Base-by-base conservation (phyloP, 2,797 vertebrate genomes). In the Macrochelys suwanniensis region DNA sequence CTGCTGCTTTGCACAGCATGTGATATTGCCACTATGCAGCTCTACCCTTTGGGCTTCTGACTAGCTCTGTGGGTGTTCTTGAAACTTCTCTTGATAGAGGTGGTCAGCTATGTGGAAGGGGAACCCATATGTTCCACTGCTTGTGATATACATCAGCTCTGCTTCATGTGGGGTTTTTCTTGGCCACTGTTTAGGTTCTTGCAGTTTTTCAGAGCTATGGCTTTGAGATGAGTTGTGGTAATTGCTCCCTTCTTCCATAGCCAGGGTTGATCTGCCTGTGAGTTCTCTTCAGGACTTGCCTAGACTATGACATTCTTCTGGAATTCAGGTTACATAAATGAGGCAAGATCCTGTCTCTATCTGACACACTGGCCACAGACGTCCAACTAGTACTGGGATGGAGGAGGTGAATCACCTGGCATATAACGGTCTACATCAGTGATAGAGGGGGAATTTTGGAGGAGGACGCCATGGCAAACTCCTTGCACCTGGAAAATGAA, bases 331-430 rank as follows among this genome's bases (percentile, higher is more conserved):
- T 51, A 59, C 57, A 8, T 76, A 74, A 23, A 84, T 0, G 1
- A 68, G 84, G 21, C 89, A 77, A 80, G 82, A 91, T 68, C 50
- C 84, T 85, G 47, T 59, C 33, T 54, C n/a, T 1, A 54, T 47
- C 47, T 49, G 78, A 17, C 28, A 0, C 0, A 54, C 31, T 8
- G 1, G 5, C 5, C 28, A 37, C 5, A 59, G 84, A 54, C 0
- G 0, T 3, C 74, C 11, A 25, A 23, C 37, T 0, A 1, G 17
- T 61, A 68, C 33, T 87, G 49, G 0, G 0, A 11, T 71, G 42
- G 68, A 21, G 0, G 47, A 19, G 42, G 95, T 31, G 84, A 51
- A 17, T 53, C 31, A 21, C 21, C 50, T 15, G 77, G 31, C 28
- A 50, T 37, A 2, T 23, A 0, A 0, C 6, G 7, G 26, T 5